These are phyloP conservation scores for Picus viridis DNA, from an alignment of 2,797 vertebrate genomes.

Conservation along the genomic window DNA sequence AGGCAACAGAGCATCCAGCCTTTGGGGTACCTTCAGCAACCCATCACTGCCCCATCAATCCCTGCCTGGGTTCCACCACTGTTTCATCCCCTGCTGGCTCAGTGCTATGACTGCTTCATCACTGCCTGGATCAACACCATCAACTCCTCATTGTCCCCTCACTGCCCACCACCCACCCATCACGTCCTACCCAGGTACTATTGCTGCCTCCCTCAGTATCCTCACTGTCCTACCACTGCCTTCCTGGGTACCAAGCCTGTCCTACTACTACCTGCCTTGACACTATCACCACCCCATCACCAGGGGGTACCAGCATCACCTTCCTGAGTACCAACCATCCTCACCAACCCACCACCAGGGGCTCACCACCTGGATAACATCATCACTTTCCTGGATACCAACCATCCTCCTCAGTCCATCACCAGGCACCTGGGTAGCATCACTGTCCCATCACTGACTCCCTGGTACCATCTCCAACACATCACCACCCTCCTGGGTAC, in stretches of 20 bases:
- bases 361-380: background rate
- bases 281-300: no score
- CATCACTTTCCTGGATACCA: no score
- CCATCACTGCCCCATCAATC: no score
- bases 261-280: background rate
- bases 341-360: no score
- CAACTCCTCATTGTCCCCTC: background rate
- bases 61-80: background rate
- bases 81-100: background rate
- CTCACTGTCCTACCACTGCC: no score
- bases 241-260: background rate
- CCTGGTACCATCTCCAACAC: background rate
- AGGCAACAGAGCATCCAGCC: rapidly evolving
- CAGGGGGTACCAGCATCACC: no score
- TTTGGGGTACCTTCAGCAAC: background rate
- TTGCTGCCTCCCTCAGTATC: no score
- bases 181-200: no score
- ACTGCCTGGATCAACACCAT: no score
- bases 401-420: background rate
- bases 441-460: no score
- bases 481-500: no score
- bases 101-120: no score
- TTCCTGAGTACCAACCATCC: background rate
- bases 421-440: background rate
- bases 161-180: background rate